Percentiles rank a stretch among this genome's conserved stretches.
Evolutionary conservation across 2,888 invertebrate genomes (phyloP).

Genomic region (Diabrotica balteata): DNA sequence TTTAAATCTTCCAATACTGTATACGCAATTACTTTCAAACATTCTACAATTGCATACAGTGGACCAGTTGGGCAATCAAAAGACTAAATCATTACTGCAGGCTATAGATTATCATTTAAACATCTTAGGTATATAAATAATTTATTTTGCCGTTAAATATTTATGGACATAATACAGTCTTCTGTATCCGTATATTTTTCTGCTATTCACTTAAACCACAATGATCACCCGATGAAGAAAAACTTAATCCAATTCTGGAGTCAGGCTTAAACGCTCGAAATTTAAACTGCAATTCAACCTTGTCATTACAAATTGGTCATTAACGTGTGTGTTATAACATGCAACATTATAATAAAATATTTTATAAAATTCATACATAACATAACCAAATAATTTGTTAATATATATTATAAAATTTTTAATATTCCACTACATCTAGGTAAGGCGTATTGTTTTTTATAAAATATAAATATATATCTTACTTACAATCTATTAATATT

Average conservation of each 20-base stretch:
- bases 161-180: too few species aligned
- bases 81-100: too few species aligned
- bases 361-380: slow-evolving; percentile 47
- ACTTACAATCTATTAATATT: slow-evolving; percentile 43
- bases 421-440: slow-evolving; percentile 47
- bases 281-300: slow-evolving; percentile 31
- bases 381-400: slow-evolving; percentile 42
- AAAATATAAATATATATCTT: slow-evolving; percentile 45
- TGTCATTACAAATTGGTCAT: slow-evolving; percentile 44
- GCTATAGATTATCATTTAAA: too few species aligned
- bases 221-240: too few species aligned
- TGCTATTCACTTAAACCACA: too few species aligned
- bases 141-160: too few species aligned
- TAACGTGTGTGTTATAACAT: slow-evolving; percentile 41
- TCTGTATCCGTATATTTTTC: too few species aligned
- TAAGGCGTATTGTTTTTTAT: slow-evolving; percentile 55
- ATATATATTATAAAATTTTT: slow-evolving; percentile 37
- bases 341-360: slow-evolving; percentile 44
- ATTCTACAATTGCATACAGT: too few species aligned
- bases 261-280: slow-evolving; percentile 19
- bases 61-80: too few species aligned
- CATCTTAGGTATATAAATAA: too few species aligned
- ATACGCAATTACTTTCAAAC: too few species aligned
- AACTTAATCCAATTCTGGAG: neutral
- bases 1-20: too few species aligned